phyloP scores from a whole-genome alignment of 1,140 invertebrate species.

The Drosophila subobscura region DNA sequence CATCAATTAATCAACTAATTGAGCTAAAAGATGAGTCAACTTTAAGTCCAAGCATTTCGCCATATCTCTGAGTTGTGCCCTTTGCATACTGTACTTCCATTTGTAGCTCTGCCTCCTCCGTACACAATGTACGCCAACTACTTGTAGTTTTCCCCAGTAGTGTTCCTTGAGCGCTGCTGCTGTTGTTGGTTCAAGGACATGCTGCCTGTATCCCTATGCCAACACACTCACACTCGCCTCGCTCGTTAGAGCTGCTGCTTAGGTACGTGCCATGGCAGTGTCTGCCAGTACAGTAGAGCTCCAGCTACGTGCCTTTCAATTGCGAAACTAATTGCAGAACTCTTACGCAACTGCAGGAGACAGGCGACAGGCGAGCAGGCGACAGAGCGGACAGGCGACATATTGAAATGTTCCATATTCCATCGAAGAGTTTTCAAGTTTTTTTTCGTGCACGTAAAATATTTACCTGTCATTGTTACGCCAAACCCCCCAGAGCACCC shows the following conservation, averaged over 20 bases:
- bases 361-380: slow-evolving; percentile 1
- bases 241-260: slow-evolving; percentile 21
- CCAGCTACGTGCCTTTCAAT: slow-evolving; percentile 49
- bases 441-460: slow-evolving; percentile 70
- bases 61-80: neutral
- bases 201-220: neutral
- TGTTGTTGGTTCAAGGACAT: slow-evolving; percentile 14
- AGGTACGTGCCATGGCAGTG: slow-evolving; percentile 25
- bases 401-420: slow-evolving; percentile 39
- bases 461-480: slow-evolving; percentile 69
- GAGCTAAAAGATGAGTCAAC: neutral
- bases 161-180: too few species aligned
- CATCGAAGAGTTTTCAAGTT: slow-evolving; percentile 31
- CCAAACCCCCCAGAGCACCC: neutral
- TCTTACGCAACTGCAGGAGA: slow-evolving; percentile 42
- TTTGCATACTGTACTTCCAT: too few species aligned
- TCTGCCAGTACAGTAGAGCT: slow-evolving; percentile 3
- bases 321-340: slow-evolving; percentile 49
- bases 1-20: slow-evolving; percentile 33
- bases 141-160: too few species aligned
- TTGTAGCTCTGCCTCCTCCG: too few species aligned
- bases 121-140: slow-evolving; percentile 9
- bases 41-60: neutral
- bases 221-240: slow-evolving; percentile 6
- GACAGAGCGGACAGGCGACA: slow-evolving; percentile 13